Conservation (phyloP, 2,797 vertebrate genomes). For the Gymnothorax reevesii region DNA sequence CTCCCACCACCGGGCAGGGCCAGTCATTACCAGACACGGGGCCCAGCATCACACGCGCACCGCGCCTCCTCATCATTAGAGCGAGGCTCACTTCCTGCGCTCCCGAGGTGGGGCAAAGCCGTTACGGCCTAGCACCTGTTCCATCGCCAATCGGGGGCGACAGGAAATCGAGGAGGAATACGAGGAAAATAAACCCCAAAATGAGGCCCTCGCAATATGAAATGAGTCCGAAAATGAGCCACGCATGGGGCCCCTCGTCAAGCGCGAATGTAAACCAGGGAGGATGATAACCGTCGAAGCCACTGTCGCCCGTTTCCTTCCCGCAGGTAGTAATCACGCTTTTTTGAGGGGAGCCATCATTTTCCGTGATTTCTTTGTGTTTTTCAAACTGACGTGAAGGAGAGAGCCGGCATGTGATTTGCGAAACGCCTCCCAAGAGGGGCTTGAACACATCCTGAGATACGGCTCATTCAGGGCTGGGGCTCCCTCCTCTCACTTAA, state of each 20-base stretch:
- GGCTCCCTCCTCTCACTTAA: constrained; percentile 29
- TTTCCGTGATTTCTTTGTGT: constrained; percentile 31
- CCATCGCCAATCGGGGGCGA: neutral
- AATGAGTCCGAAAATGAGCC: neutral
- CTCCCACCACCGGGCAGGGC: constrained; percentile 46
- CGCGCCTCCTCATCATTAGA: constrained; percentile 47
- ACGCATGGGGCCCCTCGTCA: constrained; percentile 14
- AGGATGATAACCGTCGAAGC: constrained; percentile 6
- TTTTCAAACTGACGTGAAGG: constrained; percentile 26
- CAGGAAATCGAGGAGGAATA: neutral
- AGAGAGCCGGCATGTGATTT: constrained; percentile 5
- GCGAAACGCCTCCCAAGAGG: constrained; percentile 24
- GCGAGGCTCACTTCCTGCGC: constrained; percentile 46
- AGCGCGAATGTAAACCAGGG: constrained; percentile 17
- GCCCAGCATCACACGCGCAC: constrained; percentile 31
- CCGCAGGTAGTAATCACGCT: constrained; percentile 30
- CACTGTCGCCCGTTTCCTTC: neutral
- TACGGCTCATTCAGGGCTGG: constrained; percentile 25
- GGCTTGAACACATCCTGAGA: neutral
- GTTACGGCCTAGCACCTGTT: constrained; percentile 14
- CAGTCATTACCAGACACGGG: constrained; percentile 52
- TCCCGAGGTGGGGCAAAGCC: constrained; percentile 17
- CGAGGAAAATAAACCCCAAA: neutral
- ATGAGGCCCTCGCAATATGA: neutral
- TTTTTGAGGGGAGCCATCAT: constrained; percentile 20